These are phyloP conservation scores for Andrena fulva DNA, from an alignment of 2,888 invertebrate genomes.

Conservation along the genomic window DNA sequence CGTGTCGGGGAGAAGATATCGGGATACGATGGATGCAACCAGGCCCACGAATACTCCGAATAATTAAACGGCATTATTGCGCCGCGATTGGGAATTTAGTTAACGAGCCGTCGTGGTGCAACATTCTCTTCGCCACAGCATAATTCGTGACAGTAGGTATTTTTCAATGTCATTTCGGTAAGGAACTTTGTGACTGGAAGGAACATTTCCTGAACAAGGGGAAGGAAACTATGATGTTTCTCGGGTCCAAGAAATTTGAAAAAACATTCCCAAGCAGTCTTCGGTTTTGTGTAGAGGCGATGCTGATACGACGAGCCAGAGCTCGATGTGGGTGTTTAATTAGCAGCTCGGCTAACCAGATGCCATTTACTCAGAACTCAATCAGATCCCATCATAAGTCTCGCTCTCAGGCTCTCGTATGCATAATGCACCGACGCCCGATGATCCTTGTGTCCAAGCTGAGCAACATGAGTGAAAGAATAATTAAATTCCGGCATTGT, in stretches of 20 bases:
- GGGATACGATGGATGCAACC: slow-evolving; percentile 18
- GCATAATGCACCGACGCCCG: slow-evolving; percentile 80
- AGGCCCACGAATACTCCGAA: slow-evolving; percentile 7
- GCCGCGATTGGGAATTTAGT: slow-evolving; percentile 6
- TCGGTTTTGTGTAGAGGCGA: slow-evolving; percentile 18
- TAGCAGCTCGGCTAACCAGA: slow-evolving; percentile 82
- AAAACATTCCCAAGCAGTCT: not conserved
- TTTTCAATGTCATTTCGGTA: not conserved
- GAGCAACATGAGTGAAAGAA: slow-evolving; percentile 60
- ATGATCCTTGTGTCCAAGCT: slow-evolving; percentile 52
- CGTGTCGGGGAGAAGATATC: slow-evolving; percentile 45
- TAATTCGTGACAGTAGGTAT: not conserved
- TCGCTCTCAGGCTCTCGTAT: slow-evolving; percentile 75
- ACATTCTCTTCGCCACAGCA: no score
- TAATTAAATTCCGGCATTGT: slow-evolving; percentile 76
- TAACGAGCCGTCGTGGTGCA: not conserved
- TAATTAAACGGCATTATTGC: slow-evolving; percentile 32
- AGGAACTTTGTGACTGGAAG: not conserved
- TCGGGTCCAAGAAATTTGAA: not conserved
- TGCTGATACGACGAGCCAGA: slow-evolving; percentile 48
- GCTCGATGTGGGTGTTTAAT: slow-evolving; percentile 81
- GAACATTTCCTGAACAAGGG: not conserved
- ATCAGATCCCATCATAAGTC: slow-evolving; percentile 84
- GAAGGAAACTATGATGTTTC: not conserved
- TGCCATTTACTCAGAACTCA: slow-evolving; percentile 84